Conservation (phyloP, 2,113 vertebrate species). For the Phylloscopus trochilus region DNA sequence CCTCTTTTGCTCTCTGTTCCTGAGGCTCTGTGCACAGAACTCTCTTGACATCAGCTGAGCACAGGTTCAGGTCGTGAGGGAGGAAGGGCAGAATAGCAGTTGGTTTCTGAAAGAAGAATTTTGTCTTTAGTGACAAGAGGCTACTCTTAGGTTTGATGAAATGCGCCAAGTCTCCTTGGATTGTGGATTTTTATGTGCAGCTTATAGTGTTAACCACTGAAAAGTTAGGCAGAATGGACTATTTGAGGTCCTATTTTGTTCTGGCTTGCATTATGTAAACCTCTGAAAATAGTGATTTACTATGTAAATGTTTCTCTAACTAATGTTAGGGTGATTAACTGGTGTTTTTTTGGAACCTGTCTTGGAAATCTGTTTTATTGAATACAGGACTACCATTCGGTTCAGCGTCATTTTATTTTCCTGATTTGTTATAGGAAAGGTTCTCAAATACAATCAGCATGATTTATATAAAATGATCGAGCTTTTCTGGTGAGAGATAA, state of each 20-base stretch:
- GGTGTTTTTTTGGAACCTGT: conserved; percentile 15
- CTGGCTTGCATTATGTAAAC: conserved; percentile 45
- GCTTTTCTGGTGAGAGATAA: conserved; percentile 64
- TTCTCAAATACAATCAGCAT: conserved; percentile 60
- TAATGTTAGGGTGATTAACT: conserved; percentile 43
- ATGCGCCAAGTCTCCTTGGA: neutral
- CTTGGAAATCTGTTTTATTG: conserved; percentile 51
- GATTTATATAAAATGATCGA: conserved; percentile 62
- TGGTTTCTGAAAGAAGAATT: conserved; percentile 5
- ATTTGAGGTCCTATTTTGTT: neutral
- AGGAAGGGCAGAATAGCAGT: neutral
- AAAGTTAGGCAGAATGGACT: neutral
- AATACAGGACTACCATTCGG: conserved; percentile 14
- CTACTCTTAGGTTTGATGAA: neutral
- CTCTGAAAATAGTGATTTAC: conserved; percentile 56
- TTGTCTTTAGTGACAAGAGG: neutral
- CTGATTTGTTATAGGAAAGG: conserved; percentile 56
- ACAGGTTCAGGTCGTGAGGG: neutral
- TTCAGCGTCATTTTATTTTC: neutral
- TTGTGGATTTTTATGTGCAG: neutral
- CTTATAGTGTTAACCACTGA: neutral
- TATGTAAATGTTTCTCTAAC: conserved; percentile 50
- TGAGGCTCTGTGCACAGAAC: neutral
- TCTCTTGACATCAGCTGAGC: neutral
- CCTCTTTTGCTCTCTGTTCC: neutral